Base-by-base conservation (phyloP, 2,113 vertebrate genomes). In the Triplophysa dalaica region DNA sequence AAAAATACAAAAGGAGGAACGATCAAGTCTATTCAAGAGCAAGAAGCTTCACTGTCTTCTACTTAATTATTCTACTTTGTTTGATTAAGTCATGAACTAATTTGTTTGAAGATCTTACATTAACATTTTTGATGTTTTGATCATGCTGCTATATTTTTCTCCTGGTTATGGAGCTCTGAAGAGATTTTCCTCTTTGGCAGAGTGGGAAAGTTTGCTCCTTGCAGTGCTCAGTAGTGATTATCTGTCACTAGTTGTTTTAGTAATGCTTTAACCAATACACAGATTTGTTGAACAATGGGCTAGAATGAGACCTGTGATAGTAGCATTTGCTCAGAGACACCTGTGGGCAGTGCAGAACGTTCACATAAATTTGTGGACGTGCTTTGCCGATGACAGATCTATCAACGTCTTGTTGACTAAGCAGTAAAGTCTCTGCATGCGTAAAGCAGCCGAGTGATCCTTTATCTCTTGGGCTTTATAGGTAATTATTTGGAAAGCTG, bases 191-290 rank as follows among this genome's bases (percentile, higher is more conserved):
- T 65, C 12, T 38, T 5, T n/a, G 12, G 33, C 22, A 21, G 69
- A 62, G 73, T 73, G 73, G 73, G 73, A 77, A 80, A 84, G 64
- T 86, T 82, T 86, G 73, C 77, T 58, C 50, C 68, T 38, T 13
- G 58, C 78, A 76, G 24, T 58, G 60, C 79, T 41, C 52, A 61
- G 48, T 54, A 75, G 61, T 82, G 38, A 84, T 85, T 85, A 64
- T 78, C 69, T 64, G 21, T 58, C 79, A 75, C 83, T 81, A 75
- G 70, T 77, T 70, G 54, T 74, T 76, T 63, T 16, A 60, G 82
- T 85, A 69, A 85, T 79, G 75, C 29, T 81, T 86, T 84, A 85
- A 86, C 80, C 66, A 79, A 61, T 29, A 48, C 73, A 62, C 50
- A 54, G 78, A 78, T 82, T 78, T 70, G 77, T n/a, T 67, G 77